Percentiles rank a stretch among this genome's conserved stretches.
Evolutionary conservation across 2,113 vertebrate genomes (phyloP).

Genomic region (Xenopus tropicalis): UCB_Xtro_10.0 CM004443.2:50172501-50173000

Average conservation of each 20-base stretch:
- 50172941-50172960: conserved; percentile 98
- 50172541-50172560: not conserved
- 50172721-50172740: conserved; percentile 9
- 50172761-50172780: not conserved
- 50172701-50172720: not conserved
- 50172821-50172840: not conserved
- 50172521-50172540: not conserved
- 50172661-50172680: not conserved
- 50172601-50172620: conserved; percentile 4
- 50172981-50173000: conserved; percentile 89
- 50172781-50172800: not conserved
- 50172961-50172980: conserved; percentile 98
- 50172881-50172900: conserved; percentile 82
- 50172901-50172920: conserved; percentile 94
- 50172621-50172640: conserved; percentile 19
- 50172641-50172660: conserved; percentile 6
- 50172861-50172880: conserved; percentile 44
- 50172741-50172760: conserved; percentile 20
- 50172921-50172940: conserved; percentile 99
- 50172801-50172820: not conserved
- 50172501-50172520: not conserved
- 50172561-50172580: not conserved
- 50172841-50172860: not conserved
- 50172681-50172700: not conserved
- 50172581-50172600: not conserved